Base-by-base conservation (phyloP, 2,888 invertebrate species). In the Chironomus tentans region DNA sequence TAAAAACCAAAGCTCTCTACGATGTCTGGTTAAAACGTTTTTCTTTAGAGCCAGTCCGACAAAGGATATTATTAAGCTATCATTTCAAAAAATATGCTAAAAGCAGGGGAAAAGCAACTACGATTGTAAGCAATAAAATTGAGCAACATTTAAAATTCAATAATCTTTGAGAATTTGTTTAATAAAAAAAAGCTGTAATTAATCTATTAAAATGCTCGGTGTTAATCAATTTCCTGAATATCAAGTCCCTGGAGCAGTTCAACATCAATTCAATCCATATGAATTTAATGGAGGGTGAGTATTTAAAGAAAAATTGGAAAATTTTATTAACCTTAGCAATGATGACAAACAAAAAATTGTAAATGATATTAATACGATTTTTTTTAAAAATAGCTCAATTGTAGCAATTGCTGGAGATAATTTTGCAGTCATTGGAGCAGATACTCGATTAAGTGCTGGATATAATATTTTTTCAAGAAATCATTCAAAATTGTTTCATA, bases 341-440 rank as follows among this genome's bases (percentile, higher is more conserved):
- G 70, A 68, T 68, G 56, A 73, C 38, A 73, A 18, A 3, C 62
- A 70, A 56, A 69, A 24, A 15, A 10, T 22, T 50, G 3, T 24
- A 24, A 3, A 24, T n/a, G n/a, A 24, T 24, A 2, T 24, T 24
- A 24, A 24, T 24, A 24, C 22, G 3, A 24, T 24, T 24, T 24
- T 24, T 3, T 24, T 24, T 24, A 24, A 77, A 83, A 85, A 76
- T 80, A 98, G 98, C 80, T 97, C 96, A 81, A 89, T 97, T 76
- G 92, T 98, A 70, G 98, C 98, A 24, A 92, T 99, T 80, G 95
- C 95, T 82, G 99, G 99, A 24, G 92, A 95, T 65, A 95, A 98
- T 83, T 99, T 92, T 83, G 95, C 92, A 18, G 90, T 99, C 24
- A 92, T 99, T 82, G 99, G 95, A 4, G 95, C 96, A 0, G 99